Conservation (phyloP, 2,888 invertebrate genomes). For the Heliconius ethilla region DNA sequence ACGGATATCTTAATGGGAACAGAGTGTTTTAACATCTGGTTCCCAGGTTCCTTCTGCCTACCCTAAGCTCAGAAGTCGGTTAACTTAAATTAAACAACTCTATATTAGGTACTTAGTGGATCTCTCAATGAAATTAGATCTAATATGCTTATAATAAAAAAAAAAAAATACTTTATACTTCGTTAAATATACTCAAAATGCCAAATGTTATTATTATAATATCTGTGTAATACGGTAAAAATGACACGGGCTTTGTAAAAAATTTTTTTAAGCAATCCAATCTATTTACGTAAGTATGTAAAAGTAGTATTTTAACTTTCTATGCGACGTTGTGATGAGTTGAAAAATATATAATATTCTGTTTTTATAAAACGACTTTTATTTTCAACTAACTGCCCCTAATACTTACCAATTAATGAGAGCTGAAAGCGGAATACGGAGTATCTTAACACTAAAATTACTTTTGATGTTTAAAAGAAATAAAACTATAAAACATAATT, state of each 20-base stretch:
- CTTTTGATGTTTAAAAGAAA: too few species aligned
- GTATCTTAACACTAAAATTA: not conserved
- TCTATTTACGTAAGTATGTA: slow-evolving; percentile 51
- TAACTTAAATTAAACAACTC: not conserved
- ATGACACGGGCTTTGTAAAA: slow-evolving; percentile 37
- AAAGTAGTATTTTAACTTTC: slow-evolving; percentile 66
- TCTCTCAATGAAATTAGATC: not conserved
- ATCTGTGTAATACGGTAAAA: slow-evolving; percentile 10
- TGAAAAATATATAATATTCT: slow-evolving; percentile 64
- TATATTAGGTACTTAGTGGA: not conserved
- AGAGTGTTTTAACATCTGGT: too few species aligned
- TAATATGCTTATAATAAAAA: not conserved
- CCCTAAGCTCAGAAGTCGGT: not conserved
- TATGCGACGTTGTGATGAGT: slow-evolving; percentile 70
- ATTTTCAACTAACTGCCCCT: slow-evolving; percentile 36
- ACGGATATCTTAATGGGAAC: too few species aligned
- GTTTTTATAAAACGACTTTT: slow-evolving; percentile 61
- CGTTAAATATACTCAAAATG: slow-evolving; percentile 23
- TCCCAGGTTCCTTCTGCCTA: too few species aligned
- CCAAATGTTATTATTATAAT: slow-evolving; percentile 29
- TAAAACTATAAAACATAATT: too few species aligned
- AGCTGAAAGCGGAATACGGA: not conserved
- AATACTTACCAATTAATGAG: not conserved
- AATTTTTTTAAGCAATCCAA: slow-evolving; percentile 34
- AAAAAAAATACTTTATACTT: not conserved